These are phyloP conservation scores for Glaucidium brasilianum DNA, from an alignment of 2,113 vertebrate species.

Conservation along the genomic window DNA sequence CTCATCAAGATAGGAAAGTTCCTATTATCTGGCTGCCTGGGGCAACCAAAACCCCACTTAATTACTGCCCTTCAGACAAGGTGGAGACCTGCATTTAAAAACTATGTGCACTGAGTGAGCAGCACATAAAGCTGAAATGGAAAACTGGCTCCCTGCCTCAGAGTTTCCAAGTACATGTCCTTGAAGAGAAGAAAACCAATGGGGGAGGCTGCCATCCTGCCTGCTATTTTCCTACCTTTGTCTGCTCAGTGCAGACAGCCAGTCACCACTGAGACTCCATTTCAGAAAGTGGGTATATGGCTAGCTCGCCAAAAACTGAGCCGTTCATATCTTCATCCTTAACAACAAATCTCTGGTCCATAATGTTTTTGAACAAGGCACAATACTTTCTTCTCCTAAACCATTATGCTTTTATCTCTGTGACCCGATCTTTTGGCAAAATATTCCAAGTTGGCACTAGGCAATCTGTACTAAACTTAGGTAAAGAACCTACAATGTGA, in stretches of 20 bases:
- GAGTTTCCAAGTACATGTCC: slow-evolving; percentile 3
- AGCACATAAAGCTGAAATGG: slow-evolving; percentile 37
- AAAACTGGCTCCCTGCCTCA: slow-evolving; percentile 31
- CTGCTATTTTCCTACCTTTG: background rate
- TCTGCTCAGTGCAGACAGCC: background rate
- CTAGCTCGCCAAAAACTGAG: background rate
- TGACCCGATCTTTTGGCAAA: background rate
- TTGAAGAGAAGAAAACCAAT: background rate
- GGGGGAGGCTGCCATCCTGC: background rate
- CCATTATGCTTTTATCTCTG: background rate
- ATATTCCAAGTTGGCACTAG: background rate
- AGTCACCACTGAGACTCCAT: background rate
- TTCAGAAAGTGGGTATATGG: background rate
- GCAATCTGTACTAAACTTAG: background rate
- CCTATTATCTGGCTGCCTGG: slow-evolving; percentile 59
- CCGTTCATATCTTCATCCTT: background rate
- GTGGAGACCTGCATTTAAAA: slow-evolving; percentile 55
- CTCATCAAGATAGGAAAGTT: slow-evolving; percentile 54
- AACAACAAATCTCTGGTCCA: background rate
- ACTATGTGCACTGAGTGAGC: background rate
- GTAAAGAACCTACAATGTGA: background rate
- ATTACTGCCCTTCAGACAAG: slow-evolving; percentile 60
- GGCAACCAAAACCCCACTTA: slow-evolving; percentile 54
- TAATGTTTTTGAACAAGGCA: background rate
- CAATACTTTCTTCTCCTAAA: background rate